Evolutionary conservation across 2,797 vertebrate genomes (phyloP).

Genomic region (Ptychadena robeensis): DNA sequence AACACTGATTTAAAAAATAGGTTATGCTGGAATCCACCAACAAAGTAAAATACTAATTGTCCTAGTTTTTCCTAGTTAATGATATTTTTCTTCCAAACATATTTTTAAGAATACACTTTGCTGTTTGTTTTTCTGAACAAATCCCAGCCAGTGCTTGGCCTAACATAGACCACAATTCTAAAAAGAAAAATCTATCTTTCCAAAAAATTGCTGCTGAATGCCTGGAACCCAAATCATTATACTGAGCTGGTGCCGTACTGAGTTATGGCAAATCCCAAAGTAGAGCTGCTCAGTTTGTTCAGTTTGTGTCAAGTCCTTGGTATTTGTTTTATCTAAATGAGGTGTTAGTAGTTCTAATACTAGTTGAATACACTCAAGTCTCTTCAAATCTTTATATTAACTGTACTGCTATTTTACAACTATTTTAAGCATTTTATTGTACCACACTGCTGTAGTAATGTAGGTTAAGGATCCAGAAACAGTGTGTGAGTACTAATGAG

Average conservation of each 20-base stretch:
- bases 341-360: background rate
- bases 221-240: background rate
- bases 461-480: constrained; percentile 5
- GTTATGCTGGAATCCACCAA: too few relatives aligned
- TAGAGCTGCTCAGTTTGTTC: background rate
- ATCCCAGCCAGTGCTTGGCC: background rate
- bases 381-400: background rate
- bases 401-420: background rate
- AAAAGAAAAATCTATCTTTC: background rate
- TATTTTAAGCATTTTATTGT: constrained; percentile 18
- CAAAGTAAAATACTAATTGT: too few relatives aligned
- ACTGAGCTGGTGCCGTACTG: constrained; percentile 20
- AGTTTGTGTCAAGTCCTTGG: constrained; percentile 9
- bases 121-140: background rate
- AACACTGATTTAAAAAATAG: too few relatives aligned
- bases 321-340: constrained; percentile 7
- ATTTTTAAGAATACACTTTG: background rate
- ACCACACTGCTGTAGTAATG: background rate
- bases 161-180: background rate
- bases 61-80: too few relatives aligned
- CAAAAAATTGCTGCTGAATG: constrained; percentile 18
- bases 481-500: constrained; percentile 33
- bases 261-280: background rate
- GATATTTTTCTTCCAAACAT: too few relatives aligned
- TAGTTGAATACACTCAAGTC: background rate